phyloP scores from a whole-genome alignment of 2,113 vertebrate genomes.

The Pampusana beccarii region DNA sequence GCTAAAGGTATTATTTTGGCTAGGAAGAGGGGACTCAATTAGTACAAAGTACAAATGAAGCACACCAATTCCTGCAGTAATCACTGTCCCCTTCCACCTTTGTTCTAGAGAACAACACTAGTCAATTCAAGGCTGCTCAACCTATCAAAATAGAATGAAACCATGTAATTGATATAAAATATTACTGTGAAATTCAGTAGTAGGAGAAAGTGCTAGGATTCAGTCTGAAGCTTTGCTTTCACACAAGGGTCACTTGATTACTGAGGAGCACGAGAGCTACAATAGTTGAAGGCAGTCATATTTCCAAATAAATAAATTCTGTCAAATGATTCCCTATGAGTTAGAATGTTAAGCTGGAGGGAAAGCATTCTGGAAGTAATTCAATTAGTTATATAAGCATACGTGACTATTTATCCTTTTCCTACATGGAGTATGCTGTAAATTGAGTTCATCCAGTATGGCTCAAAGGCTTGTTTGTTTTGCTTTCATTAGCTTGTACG shows the following conservation, averaged over 20 bases:
- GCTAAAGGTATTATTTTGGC: not conserved
- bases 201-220: not conserved
- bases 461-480: not conserved
- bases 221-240: not conserved
- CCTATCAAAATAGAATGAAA: not conserved
- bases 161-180: not conserved
- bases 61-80: not conserved
- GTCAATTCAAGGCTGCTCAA: not conserved
- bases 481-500: not conserved
- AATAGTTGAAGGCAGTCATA: not conserved
- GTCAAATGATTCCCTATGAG: not conserved
- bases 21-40: not conserved
- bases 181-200: not conserved
- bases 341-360: not conserved
- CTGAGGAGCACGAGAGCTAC: not conserved
- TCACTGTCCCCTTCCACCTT: not conserved
- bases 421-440: not conserved
- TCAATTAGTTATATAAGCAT: not conserved
- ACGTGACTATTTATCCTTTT: not conserved
- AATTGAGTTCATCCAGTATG: not conserved
- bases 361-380: not conserved
- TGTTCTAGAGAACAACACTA: not conserved
- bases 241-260: not conserved
- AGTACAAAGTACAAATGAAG: accelerated
- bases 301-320: not conserved